A percentile compares a stretch with the other conserved stretches of the same genome.
These are phyloP conservation scores for Trematocara nigrifrons DNA, from an alignment of 2,113 vertebrate species.

Conservation along the genomic window DNA sequence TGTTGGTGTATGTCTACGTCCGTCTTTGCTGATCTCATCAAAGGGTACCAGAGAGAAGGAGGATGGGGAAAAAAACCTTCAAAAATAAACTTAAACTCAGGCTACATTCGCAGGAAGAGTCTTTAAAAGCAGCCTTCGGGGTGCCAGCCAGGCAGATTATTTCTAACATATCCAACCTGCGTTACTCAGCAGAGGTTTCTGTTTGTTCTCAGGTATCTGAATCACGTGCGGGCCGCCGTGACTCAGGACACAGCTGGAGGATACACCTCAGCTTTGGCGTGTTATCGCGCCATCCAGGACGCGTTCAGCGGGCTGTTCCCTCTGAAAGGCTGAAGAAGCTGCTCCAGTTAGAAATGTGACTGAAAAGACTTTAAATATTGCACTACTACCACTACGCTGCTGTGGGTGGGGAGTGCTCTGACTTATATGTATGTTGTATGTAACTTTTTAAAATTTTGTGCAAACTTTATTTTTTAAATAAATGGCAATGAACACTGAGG, in stretches of 20 bases:
- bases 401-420: neutral
- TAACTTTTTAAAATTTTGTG: neutral
- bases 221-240: slow-evolving; percentile 85
- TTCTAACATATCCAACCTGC: slow-evolving; percentile 31
- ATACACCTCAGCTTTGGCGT: slow-evolving; percentile 88
- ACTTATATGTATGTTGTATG: neutral
- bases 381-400: neutral
- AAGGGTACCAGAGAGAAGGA: slow-evolving; percentile 16
- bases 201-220: slow-evolving; percentile 84
- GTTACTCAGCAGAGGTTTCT: slow-evolving; percentile 15
- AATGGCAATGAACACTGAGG: neutral
- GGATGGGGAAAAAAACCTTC: neutral
- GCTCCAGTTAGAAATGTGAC: neutral
- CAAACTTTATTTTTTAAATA: slow-evolving; percentile 43
- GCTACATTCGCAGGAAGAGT: slow-evolving; percentile 22
- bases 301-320: slow-evolving; percentile 91
- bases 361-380: slow-evolving; percentile 1
- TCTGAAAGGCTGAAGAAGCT: neutral
- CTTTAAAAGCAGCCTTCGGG: neutral
- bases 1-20: slow-evolving; percentile 31
- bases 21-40: slow-evolving; percentile 44
- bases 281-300: slow-evolving; percentile 92
- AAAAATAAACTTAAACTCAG: slow-evolving; percentile 35
- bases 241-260: slow-evolving; percentile 93
- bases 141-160: slow-evolving; percentile 31